Base-by-base conservation (phyloP, 2,113 vertebrate species). In the Anser brachyrhynchus region DNA sequence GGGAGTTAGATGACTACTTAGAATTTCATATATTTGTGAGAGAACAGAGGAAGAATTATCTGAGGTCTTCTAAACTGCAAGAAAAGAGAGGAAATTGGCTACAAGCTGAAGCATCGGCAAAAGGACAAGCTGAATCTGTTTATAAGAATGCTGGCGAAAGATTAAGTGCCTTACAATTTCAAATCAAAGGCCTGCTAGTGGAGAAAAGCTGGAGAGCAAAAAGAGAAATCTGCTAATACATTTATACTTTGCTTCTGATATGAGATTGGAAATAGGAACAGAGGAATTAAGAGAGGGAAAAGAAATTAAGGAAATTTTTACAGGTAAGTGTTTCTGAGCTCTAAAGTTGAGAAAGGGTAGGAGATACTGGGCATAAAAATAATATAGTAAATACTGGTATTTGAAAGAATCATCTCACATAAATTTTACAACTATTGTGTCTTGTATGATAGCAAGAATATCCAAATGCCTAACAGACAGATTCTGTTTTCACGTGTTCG, bases 1-100 rank as follows among this genome's bases (percentile, higher is more conserved):
- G 92, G 93, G 96, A 97, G 84, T 46, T 95, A 90, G 85, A 92
- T 84, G 92, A 94, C 95, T 95, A 65, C 59, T 97, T 93, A 87
- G 80, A 96, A 96, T 92, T 96, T 96, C 85, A 96, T 95, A 73
- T 95, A 72, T 84, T 88, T 93, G 90, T 55, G 77, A 91, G 87
- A 92, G 94, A 97, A 93, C 65, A 93, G 87, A 95, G 89, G 58
- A 85, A 93, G 96, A 97, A 97, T 97, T 96, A 96, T 95, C 81
- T 69, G 65, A 92, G 23, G 43, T 73, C 76, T 57, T 92, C 55
- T 92, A 70, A 96, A 96, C 52, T 84, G 57, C 93, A 97, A 95
- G 76, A 74, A 92, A 89, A 65, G 73, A 82, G 85, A 92, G 85
- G 65, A 96, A 94, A 95, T 95, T 91, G 84, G 67, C 49, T 95